These are phyloP conservation scores for Arrhopalites spinosus DNA, from an alignment of 2,888 invertebrate species.

Conservation along the genomic window DNA sequence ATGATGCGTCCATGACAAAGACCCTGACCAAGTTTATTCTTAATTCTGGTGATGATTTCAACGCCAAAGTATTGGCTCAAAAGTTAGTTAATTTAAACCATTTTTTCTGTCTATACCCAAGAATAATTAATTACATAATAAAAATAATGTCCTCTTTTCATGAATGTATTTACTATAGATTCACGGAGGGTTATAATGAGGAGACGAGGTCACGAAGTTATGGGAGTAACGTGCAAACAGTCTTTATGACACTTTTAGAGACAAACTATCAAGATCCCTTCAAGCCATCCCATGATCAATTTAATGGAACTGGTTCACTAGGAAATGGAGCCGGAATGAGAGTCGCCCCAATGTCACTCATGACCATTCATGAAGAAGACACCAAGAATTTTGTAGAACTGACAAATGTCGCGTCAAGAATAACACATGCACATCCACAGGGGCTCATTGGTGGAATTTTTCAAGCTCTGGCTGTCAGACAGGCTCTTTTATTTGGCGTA, in stretches of 20 bases:
- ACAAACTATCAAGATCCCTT: conserved; percentile 2
- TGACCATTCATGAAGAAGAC: too few species aligned
- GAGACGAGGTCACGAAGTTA: not conserved
- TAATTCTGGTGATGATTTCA: not conserved
- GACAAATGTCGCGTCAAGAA: conserved; percentile 59
- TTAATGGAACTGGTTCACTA: conserved; percentile 71
- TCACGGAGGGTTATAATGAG: not conserved
- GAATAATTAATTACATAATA: not conserved
- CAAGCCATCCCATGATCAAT: conserved; percentile 62
- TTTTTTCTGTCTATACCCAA: not conserved
- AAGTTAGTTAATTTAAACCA: not conserved
- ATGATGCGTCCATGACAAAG: conserved; percentile 19
- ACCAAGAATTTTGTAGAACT: not conserved
- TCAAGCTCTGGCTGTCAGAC: conserved; percentile 58
- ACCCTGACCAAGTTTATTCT: not conserved
- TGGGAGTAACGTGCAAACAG: conserved; percentile 56
- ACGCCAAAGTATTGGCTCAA: not conserved
- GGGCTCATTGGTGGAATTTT: conserved; percentile 57
- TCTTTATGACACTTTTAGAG: conserved; percentile 65
- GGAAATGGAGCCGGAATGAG: conserved; percentile 78
- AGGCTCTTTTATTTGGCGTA: conserved; percentile 53
- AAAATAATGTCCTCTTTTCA: not conserved
- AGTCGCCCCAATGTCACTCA: conserved; percentile 70
- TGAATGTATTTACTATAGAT: not conserved
- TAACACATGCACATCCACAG: conserved; percentile 67